phyloP scores from a whole-genome alignment of 1,140 invertebrate genomes.

The Portunus trituberculatus region DNA sequence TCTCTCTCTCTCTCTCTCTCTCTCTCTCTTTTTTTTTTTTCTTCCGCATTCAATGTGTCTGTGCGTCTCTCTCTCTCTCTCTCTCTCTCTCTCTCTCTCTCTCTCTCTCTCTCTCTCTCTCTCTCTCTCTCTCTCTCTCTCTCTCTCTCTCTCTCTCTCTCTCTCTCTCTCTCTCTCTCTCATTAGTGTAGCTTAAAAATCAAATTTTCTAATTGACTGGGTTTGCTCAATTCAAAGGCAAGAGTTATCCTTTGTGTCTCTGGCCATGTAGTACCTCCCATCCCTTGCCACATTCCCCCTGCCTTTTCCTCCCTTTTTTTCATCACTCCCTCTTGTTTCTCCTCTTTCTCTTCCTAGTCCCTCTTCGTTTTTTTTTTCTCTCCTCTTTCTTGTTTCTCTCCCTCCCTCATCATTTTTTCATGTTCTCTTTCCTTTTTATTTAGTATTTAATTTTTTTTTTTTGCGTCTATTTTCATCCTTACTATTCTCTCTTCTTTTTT shows the following conservation, averaged over 20 bases:
- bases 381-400: not conserved
- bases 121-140: constrained; percentile 20
- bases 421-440: not conserved
- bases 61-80: constrained; percentile 11
- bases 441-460: not conserved
- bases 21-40: not conserved
- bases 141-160: constrained; percentile 20
- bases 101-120: constrained; percentile 20
- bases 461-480: not conserved
- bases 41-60: too few relatives aligned
- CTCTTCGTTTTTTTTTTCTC: not conserved
- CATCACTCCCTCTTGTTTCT: too few relatives aligned
- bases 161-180: not conserved
- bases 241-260: not conserved
- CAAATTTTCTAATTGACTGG: not conserved
- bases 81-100: not conserved
- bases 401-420: not conserved
- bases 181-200: not conserved
- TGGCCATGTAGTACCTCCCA: not conserved
- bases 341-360: not conserved
- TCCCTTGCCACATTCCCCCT: not conserved
- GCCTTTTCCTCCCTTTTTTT: too few relatives aligned
- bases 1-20: constrained; percentile 20
- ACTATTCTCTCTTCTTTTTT: too few relatives aligned
- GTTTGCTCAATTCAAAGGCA: not conserved